phyloP scores from a whole-genome alignment of 2,797 vertebrate species.

The Tenualosa ilisha region DNA sequence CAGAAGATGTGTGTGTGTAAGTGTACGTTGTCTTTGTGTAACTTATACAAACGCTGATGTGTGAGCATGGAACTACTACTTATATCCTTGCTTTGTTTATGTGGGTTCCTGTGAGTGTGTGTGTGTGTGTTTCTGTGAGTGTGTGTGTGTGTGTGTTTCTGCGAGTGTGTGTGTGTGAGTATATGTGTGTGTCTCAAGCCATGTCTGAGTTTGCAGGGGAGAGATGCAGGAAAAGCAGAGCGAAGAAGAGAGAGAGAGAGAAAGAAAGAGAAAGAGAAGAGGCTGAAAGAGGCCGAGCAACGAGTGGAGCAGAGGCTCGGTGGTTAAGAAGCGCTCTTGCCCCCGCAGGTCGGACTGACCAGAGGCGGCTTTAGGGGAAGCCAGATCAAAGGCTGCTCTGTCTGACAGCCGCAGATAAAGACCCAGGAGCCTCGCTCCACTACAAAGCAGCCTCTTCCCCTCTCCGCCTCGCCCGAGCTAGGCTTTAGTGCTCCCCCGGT shows the following conservation, averaged over 20 bases:
- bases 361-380: constrained; percentile 60
- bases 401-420: constrained; percentile 76
- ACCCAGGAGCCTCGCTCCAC: constrained; percentile 65
- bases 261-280: neutral
- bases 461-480: constrained; percentile 58
- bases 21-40: constrained; percentile 27
- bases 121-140: neutral
- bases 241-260: neutral
- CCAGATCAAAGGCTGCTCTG: constrained; percentile 72
- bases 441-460: constrained; percentile 72
- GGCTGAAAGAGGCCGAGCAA: neutral
- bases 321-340: constrained; percentile 10
- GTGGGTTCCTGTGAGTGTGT: neutral
- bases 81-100: neutral
- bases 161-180: neutral
- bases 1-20: constrained; percentile 13
- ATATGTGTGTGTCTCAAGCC: neutral
- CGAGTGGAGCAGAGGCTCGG: constrained; percentile 9
- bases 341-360: constrained; percentile 67
- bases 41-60: neutral
- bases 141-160: neutral
- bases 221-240: neutral
- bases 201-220: neutral
- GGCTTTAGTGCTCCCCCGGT: constrained; percentile 55
- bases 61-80: no score